Evolutionary conservation across 2,888 invertebrate genomes (phyloP).

Genomic region (Epirrhoe alternata): DNA sequence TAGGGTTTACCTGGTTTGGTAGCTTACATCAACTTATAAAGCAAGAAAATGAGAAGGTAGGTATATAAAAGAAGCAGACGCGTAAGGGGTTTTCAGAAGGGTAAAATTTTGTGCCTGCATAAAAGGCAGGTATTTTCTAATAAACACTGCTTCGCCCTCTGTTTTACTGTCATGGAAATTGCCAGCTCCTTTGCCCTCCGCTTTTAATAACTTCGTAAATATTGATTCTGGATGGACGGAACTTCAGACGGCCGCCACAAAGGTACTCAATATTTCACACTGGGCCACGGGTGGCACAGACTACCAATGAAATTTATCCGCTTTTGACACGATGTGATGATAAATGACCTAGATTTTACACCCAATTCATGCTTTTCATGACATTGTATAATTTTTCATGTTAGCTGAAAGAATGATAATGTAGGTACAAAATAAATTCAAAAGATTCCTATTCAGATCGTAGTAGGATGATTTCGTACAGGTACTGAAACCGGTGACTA

Average conservation of each 20-base stretch:
- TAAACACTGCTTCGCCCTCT: slow-evolving; percentile 57
- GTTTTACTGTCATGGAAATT: slow-evolving; percentile 38
- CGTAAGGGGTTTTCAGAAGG: slow-evolving; percentile 57
- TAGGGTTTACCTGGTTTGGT: slow-evolving; percentile 43
- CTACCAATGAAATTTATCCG: slow-evolving; percentile 28
- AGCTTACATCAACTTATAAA: slow-evolving; percentile 18
- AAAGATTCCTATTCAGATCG: background rate
- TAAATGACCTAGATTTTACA: slow-evolving; percentile 24
- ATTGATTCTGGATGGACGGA: slow-evolving; percentile 33
- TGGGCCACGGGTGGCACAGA: slow-evolving; percentile 14
- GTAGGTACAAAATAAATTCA: background rate
- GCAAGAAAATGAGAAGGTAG: slow-evolving; percentile 41
- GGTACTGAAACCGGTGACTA: background rate
- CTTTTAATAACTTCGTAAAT: slow-evolving; percentile 37
- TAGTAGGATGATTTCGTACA: background rate
- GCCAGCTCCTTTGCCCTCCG: slow-evolving; percentile 30
- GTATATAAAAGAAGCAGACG: slow-evolving; percentile 24
- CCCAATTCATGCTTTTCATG: slow-evolving; percentile 24
- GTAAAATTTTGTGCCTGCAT: slow-evolving; percentile 63
- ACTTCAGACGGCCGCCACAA: slow-evolving; percentile 24
- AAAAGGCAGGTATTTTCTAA: slow-evolving; percentile 68
- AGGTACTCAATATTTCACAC: slow-evolving; percentile 33
- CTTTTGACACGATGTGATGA: slow-evolving; percentile 27
- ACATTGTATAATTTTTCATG: slow-evolving; percentile 5
- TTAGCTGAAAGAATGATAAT: background rate